Percentiles rank a stretch among this genome's conserved stretches.
phyloP scores from a whole-genome alignment of 2,888 invertebrate genomes.

The Tetropium fuscum region DNA sequence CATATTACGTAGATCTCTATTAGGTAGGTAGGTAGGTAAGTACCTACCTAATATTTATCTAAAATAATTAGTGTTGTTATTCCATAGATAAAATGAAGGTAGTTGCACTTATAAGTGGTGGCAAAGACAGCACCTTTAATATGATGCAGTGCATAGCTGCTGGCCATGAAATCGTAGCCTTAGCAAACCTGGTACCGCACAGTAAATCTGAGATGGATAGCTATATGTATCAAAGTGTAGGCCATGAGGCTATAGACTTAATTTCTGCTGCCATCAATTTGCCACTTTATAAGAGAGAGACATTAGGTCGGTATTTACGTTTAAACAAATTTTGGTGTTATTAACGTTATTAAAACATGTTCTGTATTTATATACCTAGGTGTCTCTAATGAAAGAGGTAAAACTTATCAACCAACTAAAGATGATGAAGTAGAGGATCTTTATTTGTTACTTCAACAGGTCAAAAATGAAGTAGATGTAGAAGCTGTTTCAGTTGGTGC shows the following conservation, averaged over 20 bases:
- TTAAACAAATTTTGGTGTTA: too few relatives aligned
- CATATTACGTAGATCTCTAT: too few relatives aligned
- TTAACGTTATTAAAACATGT: too few relatives aligned
- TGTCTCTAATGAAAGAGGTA: constrained; percentile 81
- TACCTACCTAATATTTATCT: too few relatives aligned
- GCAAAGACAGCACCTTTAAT: constrained; percentile 99
- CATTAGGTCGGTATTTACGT: constrained; percentile 72
- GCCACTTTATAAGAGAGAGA: constrained; percentile 88
- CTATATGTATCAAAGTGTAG: constrained; percentile 99
- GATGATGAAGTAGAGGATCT: constrained; percentile 98
- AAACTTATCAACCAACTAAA: constrained; percentile 82
- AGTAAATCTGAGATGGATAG: constrained; percentile 76
- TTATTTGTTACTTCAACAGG: constrained; percentile 80
- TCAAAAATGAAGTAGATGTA: constrained; percentile 75
- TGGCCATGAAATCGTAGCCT: constrained; percentile 94
- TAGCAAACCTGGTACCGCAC: constrained; percentile 94
- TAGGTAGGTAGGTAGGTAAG: too few relatives aligned
- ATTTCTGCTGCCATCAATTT: constrained; percentile 95
- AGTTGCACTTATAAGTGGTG: constrained; percentile 94
- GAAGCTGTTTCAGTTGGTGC: constrained; percentile 98
- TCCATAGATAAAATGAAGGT: constrained; percentile 77
- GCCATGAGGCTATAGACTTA: constrained; percentile 92
- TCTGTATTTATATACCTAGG: too few relatives aligned
- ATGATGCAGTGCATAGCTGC: constrained; percentile 98
- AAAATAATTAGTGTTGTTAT: too few relatives aligned